A percentile compares a stretch with the other conserved stretches of the same genome.
These are phyloP conservation scores for Acrocephalus arundinaceus DNA, from an alignment of 2,113 vertebrate genomes.

Conservation along the genomic window DNA sequence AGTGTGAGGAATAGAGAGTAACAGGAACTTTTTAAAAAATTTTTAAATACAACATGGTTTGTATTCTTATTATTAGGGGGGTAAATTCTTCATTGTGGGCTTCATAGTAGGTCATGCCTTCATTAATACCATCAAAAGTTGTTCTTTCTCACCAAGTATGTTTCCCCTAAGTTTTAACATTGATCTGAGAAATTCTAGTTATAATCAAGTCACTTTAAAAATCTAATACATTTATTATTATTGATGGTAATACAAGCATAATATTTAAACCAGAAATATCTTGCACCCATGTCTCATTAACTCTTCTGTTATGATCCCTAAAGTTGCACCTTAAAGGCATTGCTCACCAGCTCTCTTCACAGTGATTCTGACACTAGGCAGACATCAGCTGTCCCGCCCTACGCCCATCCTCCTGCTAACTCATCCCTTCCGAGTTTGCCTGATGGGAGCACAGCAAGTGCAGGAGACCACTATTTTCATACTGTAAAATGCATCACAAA, in stretches of 20 bases:
- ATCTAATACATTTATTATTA: not conserved
- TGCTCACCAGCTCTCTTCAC: not conserved
- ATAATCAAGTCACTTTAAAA: not conserved
- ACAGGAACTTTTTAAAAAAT: not conserved
- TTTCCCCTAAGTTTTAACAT: not conserved
- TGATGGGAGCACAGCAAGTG: slow-evolving; percentile 16
- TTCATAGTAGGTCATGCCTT: not conserved
- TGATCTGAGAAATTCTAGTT: not conserved
- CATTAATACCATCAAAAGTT: not conserved
- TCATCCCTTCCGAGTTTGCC: slow-evolving; percentile 58
- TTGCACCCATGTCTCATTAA: not conserved
- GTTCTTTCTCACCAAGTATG: accelerated
- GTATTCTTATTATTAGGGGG: not conserved
- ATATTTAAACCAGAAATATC: not conserved
- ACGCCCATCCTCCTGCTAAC: slow-evolving; percentile 64
- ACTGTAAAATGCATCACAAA: slow-evolving; percentile 22
- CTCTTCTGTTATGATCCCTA: not conserved
- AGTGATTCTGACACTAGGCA: not conserved
- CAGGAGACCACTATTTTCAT: slow-evolving; percentile 1
- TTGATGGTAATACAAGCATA: not conserved
- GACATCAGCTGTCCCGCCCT: not conserved
- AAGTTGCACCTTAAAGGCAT: not conserved
- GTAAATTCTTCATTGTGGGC: not conserved
- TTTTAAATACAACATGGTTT: not conserved
- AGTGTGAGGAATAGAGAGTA: not conserved